Conservation (phyloP, 2,888 invertebrate species). For the Crocallis elinguaria region DNA sequence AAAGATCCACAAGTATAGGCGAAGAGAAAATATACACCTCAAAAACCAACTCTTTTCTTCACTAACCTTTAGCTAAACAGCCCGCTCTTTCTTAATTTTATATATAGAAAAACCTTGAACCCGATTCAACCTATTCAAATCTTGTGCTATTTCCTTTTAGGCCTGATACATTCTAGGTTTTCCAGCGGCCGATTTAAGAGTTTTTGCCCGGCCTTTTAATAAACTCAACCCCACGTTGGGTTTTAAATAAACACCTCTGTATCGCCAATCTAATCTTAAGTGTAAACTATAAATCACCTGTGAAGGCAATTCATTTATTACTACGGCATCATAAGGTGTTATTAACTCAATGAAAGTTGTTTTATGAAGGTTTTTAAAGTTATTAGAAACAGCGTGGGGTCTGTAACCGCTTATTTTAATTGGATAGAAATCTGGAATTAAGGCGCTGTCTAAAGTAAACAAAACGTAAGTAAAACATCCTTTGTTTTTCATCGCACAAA, state of each 20-base stretch:
- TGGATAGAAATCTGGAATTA: not conserved
- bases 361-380: not conserved
- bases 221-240: not conserved
- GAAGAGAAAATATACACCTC: no score
- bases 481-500: no score
- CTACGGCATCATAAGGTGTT: conserved; percentile 5
- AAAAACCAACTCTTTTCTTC: no score
- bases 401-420: not conserved
- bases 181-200: not conserved
- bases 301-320: conserved; percentile 9
- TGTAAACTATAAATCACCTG: conserved; percentile 15
- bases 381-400: not conserved
- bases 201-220: conserved; percentile 8
- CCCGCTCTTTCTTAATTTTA: no score
- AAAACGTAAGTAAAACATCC: no score
- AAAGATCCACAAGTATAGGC: no score
- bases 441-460: no score
- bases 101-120: no score
- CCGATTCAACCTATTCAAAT: no score
- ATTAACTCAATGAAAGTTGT: conserved; percentile 7
- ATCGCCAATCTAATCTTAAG: conserved; percentile 12
- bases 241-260: conserved; percentile 15
- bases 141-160: no score
- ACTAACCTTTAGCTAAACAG: no score
- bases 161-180: not conserved